Evolutionary conservation across 1,140 invertebrate species (phyloP).

Genomic region (Bombus waltoni): DNA sequence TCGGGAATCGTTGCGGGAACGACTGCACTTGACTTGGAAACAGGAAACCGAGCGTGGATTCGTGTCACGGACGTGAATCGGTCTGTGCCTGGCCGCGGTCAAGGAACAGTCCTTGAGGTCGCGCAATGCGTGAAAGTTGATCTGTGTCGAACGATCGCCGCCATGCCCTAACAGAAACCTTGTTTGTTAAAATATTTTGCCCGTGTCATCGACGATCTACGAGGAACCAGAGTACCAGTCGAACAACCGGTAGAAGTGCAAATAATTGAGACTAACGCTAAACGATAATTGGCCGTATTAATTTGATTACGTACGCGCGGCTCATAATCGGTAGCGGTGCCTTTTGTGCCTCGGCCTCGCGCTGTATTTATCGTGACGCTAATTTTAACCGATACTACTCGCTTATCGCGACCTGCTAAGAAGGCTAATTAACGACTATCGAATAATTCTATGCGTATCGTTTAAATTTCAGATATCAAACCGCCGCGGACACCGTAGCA

Average conservation of each 20-base stretch:
- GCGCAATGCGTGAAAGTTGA: constrained; percentile 46
- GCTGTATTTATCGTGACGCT: constrained; percentile 42
- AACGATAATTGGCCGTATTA: constrained; percentile 43
- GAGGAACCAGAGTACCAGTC: neutral
- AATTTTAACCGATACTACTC: constrained; percentile 45
- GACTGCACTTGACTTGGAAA: constrained; percentile 60
- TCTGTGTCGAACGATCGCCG: neutral
- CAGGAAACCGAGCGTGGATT: constrained; percentile 53
- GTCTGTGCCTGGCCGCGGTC: constrained; percentile 4
- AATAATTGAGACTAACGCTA: constrained; percentile 1
- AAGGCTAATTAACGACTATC: constrained; percentile 23
- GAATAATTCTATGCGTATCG: neutral
- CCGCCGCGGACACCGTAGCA: neutral
- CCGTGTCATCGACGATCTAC: neutral
- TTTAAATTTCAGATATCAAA: neutral
- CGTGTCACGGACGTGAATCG: constrained; percentile 47
- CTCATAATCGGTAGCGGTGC: neutral
- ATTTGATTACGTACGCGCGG: neutral
- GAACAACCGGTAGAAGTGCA: neutral
- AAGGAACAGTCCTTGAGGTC: constrained; percentile 38
- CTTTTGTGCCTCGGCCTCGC: neutral
- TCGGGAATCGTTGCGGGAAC: constrained; percentile 29
- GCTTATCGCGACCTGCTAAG: constrained; percentile 42
- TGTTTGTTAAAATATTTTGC: neutral
- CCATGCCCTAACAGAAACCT: neutral